Conservation (phyloP, 2,113 vertebrate genomes). For the Spermophilus dauricus region DNA sequence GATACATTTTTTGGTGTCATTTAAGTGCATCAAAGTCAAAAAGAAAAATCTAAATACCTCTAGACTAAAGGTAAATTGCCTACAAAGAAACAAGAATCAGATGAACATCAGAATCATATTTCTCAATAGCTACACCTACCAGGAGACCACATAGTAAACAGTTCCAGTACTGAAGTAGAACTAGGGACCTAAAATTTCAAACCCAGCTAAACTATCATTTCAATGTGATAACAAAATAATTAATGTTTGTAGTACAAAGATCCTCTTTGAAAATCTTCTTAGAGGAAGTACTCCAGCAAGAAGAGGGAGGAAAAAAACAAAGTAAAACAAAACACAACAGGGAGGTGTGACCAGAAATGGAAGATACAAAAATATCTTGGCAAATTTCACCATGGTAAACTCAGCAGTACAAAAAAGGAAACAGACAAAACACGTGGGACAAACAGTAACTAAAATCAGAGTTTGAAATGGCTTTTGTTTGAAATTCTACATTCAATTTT, state of each 20-base stretch:
- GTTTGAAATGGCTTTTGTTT: neutral
- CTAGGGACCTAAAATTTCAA: neutral
- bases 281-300: neutral
- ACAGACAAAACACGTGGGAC: neutral
- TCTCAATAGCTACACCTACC: neutral
- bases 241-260: neutral
- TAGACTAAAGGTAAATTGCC: neutral
- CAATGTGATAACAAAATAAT: neutral
- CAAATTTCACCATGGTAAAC: neutral
- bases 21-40: neutral
- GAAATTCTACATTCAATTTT: slow-evolving; percentile 1
- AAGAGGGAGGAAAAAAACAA: neutral
- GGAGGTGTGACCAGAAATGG: neutral
- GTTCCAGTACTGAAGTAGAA: neutral
- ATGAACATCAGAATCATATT: neutral
- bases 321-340: neutral
- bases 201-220: neutral
- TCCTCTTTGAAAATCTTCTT: neutral
- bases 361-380: neutral
- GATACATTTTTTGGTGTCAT: neutral
- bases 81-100: neutral
- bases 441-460: neutral
- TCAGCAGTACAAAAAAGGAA: neutral
- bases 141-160: neutral
- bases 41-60: neutral